phyloP scores from a whole-genome alignment of 2,113 vertebrate genomes.

The Nipponia nippon region DNA sequence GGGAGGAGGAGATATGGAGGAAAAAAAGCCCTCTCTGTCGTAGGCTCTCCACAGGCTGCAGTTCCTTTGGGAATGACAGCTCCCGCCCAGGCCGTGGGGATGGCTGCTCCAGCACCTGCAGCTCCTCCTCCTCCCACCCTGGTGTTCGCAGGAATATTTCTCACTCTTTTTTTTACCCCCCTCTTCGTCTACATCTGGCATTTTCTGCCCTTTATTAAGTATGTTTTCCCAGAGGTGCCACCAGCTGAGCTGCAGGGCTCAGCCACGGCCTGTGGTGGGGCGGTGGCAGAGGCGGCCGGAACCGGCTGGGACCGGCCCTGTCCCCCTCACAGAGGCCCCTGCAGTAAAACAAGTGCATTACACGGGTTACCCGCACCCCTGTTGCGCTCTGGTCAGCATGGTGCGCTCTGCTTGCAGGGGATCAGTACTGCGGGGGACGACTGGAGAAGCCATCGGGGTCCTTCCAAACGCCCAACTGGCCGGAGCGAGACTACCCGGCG shows the following conservation, averaged over 20 bases:
- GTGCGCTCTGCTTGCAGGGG: slow-evolving; percentile 77
- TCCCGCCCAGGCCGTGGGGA: accelerated
- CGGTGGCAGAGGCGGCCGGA: accelerated
- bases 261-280: not conserved
- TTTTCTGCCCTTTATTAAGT: not conserved
- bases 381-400: not conserved
- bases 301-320: accelerated
- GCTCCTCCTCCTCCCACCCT: not conserved
- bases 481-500: slow-evolving; percentile 93
- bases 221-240: not conserved
- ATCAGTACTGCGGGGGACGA: slow-evolving; percentile 94
- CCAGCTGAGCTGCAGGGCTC: not conserved
- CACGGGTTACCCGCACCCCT: accelerated
- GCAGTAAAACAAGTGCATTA: accelerated
- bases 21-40: accelerated
- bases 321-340: not conserved
- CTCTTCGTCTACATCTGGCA: not conserved
- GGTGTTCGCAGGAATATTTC: not conserved
- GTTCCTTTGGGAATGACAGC: not conserved
- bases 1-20: not conserved
- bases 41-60: not conserved
- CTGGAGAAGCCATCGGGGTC: slow-evolving; percentile 85
- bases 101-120: not conserved
- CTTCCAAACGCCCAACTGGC: slow-evolving; percentile 98
- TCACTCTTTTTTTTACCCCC: not conserved